Base-by-base conservation (phyloP, 2,113 vertebrate genomes). In the Caloenas nicobarica region DNA sequence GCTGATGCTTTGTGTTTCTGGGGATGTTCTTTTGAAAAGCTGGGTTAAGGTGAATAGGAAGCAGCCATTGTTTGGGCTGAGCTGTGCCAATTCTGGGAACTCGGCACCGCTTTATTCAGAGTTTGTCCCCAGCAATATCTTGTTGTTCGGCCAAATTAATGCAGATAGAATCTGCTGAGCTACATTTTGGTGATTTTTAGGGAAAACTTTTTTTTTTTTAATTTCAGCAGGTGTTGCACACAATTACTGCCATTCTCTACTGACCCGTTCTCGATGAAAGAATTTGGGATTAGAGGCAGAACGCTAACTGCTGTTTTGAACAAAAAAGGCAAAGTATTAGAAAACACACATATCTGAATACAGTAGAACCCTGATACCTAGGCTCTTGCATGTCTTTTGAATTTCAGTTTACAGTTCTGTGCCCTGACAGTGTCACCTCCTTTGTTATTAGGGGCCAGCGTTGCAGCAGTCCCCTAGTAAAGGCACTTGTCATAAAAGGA, bases 21-120 rank as follows among this genome's bases (percentile, higher is more conserved):
- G 97, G 97, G 98, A 97, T 98, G 97, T 97, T 98, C 98, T 97
- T 98, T 97, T 97, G 97, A 98, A 98, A 98, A 97, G 98, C 97
- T 48, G 97, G 98, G 98, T 97, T 96, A 98, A 98, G 98, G 98
- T 97, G 97, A 97, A 97, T 95, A 96, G 98, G 97, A 98, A 98
- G 97, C 97, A 85, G 97, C 98, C 97, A 98, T 98, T 98, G 98
- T 98, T 97, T 97, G 73, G 97, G 95, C 98, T 97, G 97, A 98
- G 98, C 98, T 97, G 76, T 88, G 90, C 97, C 98, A 96, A 92
- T 98, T 97, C 97, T 62, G 96, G 95, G 96, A 96, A 95, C 96
- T 96, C 83, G 40, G 96, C 89, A 95, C 97, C 51, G 96, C 97
- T 97, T 94, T 97, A 93, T 96, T 95, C 74, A 25, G 97, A 97